These are phyloP conservation scores for Habrosyne pyritoides DNA, from an alignment of 2,888 invertebrate species.

Conservation along the genomic window DNA sequence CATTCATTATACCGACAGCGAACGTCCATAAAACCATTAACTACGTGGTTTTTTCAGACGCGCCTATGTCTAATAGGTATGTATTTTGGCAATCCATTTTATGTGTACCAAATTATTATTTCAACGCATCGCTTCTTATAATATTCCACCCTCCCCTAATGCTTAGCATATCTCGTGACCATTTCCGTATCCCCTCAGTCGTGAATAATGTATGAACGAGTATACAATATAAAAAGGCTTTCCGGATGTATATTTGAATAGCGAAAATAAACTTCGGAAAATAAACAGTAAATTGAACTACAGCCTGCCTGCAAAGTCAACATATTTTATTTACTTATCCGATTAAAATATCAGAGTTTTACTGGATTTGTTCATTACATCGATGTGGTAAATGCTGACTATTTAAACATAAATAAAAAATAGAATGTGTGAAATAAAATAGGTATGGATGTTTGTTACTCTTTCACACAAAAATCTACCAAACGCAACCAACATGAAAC, in stretches of 20 bases:
- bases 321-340: neutral
- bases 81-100: neutral
- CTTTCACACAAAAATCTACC: too few species aligned
- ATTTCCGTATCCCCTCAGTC: neutral
- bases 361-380: too few species aligned
- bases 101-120: neutral
- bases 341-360: neutral
- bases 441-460: too few species aligned
- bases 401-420: too few species aligned
- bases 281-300: neutral
- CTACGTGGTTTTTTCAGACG: neutral
- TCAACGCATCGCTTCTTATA: neutral
- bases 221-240: neutral
- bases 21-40: too few species aligned
- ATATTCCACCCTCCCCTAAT: neutral
- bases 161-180: constrained; percentile 4
- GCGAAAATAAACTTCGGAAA: neutral
- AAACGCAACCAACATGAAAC: too few species aligned
- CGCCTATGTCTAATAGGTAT: neutral
- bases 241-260: constrained; percentile 1
- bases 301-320: neutral
- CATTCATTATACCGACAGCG: too few species aligned
- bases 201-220: constrained; percentile 6
- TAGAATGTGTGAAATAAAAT: too few species aligned
- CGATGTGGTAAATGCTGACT: too few species aligned